Conservation (phyloP, 2,888 invertebrate genomes). For the Drosophila nigritarsus region DNA sequence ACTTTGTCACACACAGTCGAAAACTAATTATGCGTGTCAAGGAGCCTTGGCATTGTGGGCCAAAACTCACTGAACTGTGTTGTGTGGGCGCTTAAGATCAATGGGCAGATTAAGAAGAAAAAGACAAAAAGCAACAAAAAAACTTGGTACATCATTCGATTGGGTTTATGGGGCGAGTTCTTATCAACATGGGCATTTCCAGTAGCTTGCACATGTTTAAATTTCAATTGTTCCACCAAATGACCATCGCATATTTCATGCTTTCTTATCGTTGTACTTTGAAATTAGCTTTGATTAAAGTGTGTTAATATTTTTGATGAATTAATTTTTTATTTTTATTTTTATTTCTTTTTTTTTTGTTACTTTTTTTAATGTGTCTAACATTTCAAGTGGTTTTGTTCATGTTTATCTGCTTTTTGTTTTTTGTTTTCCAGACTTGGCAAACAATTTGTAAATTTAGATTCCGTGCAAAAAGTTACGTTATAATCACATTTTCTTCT, state of each 20-base stretch:
- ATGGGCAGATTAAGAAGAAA: constrained; percentile 13
- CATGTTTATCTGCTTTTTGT: not conserved
- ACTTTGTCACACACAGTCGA: constrained; percentile 44
- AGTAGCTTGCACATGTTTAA: not conserved
- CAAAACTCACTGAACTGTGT: constrained; percentile 6
- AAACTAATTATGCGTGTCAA: constrained; percentile 72
- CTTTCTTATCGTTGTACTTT: constrained; percentile 21
- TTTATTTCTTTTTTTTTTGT: no score
- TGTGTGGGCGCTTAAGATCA: constrained; percentile 39
- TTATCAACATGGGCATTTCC: constrained; percentile 20
- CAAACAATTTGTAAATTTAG: not conserved
- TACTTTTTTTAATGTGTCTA: not conserved
- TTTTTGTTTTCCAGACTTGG: not conserved
- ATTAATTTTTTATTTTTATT: not conserved
- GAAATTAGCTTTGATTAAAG: not conserved
- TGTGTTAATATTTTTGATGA: not conserved
- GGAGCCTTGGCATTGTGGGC: constrained; percentile 10
- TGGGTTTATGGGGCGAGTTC: not conserved
- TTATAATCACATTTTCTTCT: not conserved
- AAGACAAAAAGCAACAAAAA: not conserved
- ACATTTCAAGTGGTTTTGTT: not conserved
- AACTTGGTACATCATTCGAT: not conserved
- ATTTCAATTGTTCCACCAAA: not conserved
- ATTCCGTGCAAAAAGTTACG: not conserved
- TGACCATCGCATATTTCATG: not conserved